Evolutionary conservation across 2,113 vertebrate species (phyloP).

Genomic region (Thalassoma bifasciatum): DNA sequence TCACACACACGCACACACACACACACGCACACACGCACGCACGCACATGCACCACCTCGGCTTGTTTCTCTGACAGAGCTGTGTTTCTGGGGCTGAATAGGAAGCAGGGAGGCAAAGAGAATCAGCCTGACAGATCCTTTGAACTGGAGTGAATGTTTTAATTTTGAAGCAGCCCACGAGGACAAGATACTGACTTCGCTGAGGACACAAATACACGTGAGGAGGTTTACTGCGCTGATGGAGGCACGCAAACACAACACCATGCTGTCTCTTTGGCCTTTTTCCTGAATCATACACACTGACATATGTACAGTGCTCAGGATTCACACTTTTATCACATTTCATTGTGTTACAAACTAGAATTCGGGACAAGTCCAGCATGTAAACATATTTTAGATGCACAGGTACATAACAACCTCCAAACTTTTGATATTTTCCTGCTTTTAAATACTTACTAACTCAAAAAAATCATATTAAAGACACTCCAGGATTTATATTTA

Average conservation of each 20-base stretch:
- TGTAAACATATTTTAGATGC: too few species aligned
- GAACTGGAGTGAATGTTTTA: slow-evolving; percentile 55
- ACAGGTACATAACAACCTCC: too few species aligned
- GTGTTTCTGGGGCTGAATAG: slow-evolving; percentile 31
- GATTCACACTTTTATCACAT: background rate
- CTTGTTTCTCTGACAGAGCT: slow-evolving; percentile 35
- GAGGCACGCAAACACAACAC: slow-evolving; percentile 4
- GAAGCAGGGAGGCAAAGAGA: slow-evolving; percentile 41
- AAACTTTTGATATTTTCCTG: too few species aligned
- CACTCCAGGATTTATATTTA: too few species aligned
- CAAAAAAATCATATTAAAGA: too few species aligned
- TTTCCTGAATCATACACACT: background rate
- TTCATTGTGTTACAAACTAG: too few species aligned
- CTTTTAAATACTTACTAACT: too few species aligned
- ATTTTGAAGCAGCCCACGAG: slow-evolving; percentile 42
- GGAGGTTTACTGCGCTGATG: background rate
- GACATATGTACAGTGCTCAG: background rate
- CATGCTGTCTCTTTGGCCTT: background rate
- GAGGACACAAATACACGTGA: slow-evolving; percentile 1
- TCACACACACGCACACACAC: slow-evolving; percentile 13
- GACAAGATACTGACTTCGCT: slow-evolving; percentile 11
- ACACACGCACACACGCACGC: slow-evolving; percentile 35
- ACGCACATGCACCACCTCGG: slow-evolving; percentile 34
- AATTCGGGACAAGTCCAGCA: background rate
- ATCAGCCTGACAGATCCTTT: slow-evolving; percentile 61